These are phyloP conservation scores for Drosophila tani DNA, from an alignment of 1,140 invertebrate species.

Conservation along the genomic window DNA sequence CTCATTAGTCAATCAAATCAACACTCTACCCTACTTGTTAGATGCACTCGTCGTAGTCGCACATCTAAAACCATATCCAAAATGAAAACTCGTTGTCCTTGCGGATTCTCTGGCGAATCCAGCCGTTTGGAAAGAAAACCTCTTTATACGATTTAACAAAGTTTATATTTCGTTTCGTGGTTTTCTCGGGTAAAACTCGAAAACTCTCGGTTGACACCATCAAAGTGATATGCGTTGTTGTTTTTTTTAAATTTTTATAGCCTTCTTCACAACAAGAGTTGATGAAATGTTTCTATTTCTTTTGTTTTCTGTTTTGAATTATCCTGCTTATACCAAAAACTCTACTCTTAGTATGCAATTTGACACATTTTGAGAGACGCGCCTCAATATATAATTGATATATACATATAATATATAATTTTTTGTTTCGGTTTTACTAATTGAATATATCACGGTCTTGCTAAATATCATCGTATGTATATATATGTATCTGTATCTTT, in stretches of 20 bases:
- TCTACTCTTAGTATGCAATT: slow-evolving; percentile 64
- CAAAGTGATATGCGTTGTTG: slow-evolving; percentile 78
- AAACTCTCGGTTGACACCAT: slow-evolving; percentile 54
- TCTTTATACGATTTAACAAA: slow-evolving; percentile 13
- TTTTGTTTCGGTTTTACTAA: slow-evolving; percentile 68
- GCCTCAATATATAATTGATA: slow-evolving; percentile 67
- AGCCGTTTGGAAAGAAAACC: slow-evolving; percentile 9
- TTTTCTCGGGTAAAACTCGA: slow-evolving; percentile 43
- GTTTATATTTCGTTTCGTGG: slow-evolving; percentile 12
- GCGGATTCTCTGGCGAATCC: slow-evolving; percentile 10
- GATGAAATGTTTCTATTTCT: slow-evolving; percentile 63
- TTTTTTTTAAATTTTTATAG: slow-evolving; percentile 12
- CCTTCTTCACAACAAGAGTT: slow-evolving; percentile 76
- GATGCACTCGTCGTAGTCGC: slow-evolving; percentile 14
- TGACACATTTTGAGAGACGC: slow-evolving; percentile 72
- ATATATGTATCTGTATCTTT: slow-evolving; percentile 54
- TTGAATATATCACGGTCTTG: slow-evolving; percentile 82
- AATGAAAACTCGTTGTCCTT: slow-evolving; percentile 47
- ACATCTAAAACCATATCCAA: slow-evolving; percentile 41
- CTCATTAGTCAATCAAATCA: slow-evolving; percentile 71
- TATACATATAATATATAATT: slow-evolving; percentile 75
- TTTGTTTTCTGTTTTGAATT: slow-evolving; percentile 11
- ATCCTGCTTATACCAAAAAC: slow-evolving; percentile 41
- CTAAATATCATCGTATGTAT: slow-evolving; percentile 81
- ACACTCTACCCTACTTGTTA: slow-evolving; percentile 54